phyloP scores from a whole-genome alignment of 2,888 invertebrate genomes.

The Atethmia centrago region DNA sequence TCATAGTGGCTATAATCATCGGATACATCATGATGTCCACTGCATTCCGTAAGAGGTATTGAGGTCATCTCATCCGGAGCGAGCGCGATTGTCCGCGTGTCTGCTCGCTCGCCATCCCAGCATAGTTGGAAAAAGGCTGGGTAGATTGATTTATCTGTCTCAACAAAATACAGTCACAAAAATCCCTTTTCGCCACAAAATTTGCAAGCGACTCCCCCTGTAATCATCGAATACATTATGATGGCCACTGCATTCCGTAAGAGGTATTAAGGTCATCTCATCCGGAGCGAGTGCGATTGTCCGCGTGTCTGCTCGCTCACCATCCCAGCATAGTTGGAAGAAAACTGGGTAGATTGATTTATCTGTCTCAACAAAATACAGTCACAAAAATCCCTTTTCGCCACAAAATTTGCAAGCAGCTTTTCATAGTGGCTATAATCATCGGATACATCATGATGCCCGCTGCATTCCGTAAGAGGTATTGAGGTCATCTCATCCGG shows the following conservation, averaged over 20 bases:
- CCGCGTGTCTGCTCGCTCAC: constrained; percentile 71
- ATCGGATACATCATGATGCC: constrained; percentile 38
- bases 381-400: not conserved
- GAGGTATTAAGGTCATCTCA: constrained; percentile 73
- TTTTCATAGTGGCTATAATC: not conserved
- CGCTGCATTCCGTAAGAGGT: constrained; percentile 49
- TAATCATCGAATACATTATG: constrained; percentile 23
- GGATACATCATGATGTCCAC: constrained; percentile 40
- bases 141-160: not conserved
- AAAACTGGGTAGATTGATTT: no score
- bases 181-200: not conserved
- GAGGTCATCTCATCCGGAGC: constrained; percentile 72
- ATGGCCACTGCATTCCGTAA: constrained; percentile 46
- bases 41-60: constrained; percentile 62
- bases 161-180: not conserved
- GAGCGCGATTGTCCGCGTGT: constrained; percentile 73
- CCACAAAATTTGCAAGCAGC: not conserved
- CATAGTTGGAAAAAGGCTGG: no score
- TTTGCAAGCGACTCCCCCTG: not conserved
- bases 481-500: constrained; percentile 74
- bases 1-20: constrained; percentile 4
- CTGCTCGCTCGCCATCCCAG: constrained; percentile 72
- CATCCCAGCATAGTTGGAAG: no score
- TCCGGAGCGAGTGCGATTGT: constrained; percentile 72
- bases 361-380: not conserved